A percentile compares a stretch with the other conserved stretches of the same genome.
Conservation (phyloP, 2,797 vertebrate genomes). For the Megalops cyprinoides region DNA sequence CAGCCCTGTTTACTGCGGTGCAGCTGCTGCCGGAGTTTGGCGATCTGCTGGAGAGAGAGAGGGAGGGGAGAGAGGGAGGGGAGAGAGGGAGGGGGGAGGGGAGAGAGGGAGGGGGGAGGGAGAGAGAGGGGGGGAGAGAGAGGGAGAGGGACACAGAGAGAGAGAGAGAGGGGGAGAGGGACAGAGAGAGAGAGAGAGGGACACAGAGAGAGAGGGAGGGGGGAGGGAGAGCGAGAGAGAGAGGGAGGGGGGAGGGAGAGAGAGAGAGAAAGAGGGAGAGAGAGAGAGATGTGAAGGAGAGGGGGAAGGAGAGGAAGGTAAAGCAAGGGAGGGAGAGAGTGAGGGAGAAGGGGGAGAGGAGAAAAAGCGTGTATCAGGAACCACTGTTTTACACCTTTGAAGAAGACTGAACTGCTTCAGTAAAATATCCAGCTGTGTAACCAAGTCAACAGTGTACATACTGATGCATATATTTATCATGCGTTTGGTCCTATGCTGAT, state of each 20-base stretch:
- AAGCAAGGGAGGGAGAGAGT: not conserved
- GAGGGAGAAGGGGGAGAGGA: no score
- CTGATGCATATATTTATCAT: no score
- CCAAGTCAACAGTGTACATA: no score
- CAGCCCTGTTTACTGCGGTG: conserved; percentile 82
- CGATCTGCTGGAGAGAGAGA: conserved; percentile 72
- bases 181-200: not conserved
- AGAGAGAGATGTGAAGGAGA: no score
- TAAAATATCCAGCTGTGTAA: not conserved
- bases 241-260: not conserved
- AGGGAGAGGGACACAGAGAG: not conserved
- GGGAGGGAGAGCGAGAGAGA: no score
- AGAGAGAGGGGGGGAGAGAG: not conserved
- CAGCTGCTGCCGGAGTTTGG: conserved; percentile 84
- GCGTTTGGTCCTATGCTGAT: no score
- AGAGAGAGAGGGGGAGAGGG: not conserved
- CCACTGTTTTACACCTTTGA: no score
- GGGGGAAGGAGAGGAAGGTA: no score
- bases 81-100: not conserved
- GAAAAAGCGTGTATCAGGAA: no score
- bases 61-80: not conserved
- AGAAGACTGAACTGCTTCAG: no score
- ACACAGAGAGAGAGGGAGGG: not conserved
- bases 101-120: not conserved
- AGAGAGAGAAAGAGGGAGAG: no score